Conservation (phyloP, 2,888 invertebrate genomes). For the Pristionchus mayeri region DNA sequence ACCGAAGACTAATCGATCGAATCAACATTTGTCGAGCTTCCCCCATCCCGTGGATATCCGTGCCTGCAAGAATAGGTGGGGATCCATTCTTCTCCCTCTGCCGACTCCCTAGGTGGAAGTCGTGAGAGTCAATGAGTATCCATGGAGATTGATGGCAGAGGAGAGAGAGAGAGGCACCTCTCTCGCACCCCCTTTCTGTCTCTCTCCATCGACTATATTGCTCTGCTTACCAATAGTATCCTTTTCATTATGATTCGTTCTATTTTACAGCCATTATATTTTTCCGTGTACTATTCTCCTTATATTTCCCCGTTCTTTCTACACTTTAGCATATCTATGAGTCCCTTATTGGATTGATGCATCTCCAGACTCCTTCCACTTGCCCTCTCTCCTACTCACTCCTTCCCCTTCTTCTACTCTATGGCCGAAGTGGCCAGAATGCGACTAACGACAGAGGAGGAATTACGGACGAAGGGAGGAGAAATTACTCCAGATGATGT, state of each 20-base stretch:
- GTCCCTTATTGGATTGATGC: background rate
- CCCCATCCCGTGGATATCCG: background rate
- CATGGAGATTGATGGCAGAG: slow-evolving; percentile 43
- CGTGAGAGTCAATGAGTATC: slow-evolving; percentile 19
- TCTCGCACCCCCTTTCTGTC: background rate
- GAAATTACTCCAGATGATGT: slow-evolving; percentile 49
- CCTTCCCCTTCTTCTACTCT: background rate
- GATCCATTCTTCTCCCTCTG: background rate
- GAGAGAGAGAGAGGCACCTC: slow-evolving; percentile 9
- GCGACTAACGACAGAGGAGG: slow-evolving; percentile 47
- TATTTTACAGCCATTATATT: background rate
- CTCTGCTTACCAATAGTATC: slow-evolving; percentile 26
- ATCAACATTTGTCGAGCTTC: too few species aligned
- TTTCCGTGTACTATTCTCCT: background rate
- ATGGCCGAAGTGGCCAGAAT: slow-evolving; percentile 32
- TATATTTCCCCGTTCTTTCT: background rate
- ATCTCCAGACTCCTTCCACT: background rate
- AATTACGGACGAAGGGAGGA: slow-evolving; percentile 26
- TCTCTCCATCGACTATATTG: slow-evolving; percentile 23
- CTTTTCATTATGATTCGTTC: background rate
- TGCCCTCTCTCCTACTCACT: background rate
- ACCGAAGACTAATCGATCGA: too few species aligned
- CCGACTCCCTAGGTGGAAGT: too few species aligned
- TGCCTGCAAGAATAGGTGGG: background rate
- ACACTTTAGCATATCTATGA: background rate